These are phyloP conservation scores for Paratrypauchen microcephalus DNA, from an alignment of 2,797 vertebrate genomes.

Conservation along the genomic window DNA sequence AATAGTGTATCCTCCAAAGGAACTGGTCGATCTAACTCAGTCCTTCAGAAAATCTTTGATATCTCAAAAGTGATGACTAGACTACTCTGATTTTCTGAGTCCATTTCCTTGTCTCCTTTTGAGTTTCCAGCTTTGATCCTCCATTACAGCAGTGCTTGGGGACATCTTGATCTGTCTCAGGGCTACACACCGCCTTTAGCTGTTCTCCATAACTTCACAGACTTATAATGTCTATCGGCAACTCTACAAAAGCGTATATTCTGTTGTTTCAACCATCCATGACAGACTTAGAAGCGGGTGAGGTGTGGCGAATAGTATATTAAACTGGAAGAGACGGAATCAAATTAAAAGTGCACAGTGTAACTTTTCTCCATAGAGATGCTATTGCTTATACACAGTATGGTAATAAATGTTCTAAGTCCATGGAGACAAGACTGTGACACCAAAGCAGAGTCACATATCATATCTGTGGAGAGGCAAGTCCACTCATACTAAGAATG, in stretches of 20 bases:
- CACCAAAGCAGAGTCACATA: no score
- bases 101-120: slow-evolving; percentile 12
- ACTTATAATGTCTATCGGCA: slow-evolving; percentile 20
- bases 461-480: no score
- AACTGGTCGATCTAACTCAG: background rate
- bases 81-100: background rate
- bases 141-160: slow-evolving; percentile 15
- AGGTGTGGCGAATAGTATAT: background rate
- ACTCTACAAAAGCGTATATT: background rate
- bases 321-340: background rate
- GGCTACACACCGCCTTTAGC: slow-evolving; percentile 16
- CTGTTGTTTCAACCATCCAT: background rate
- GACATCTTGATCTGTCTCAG: slow-evolving; percentile 19
- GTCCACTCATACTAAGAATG: no score
- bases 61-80: slow-evolving; percentile 11
- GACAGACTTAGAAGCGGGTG: background rate
- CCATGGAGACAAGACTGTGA: no score
- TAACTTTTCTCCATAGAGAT: no score
- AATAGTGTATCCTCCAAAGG: background rate
- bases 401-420: no score
- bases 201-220: slow-evolving; percentile 27
- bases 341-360: no score
- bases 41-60: slow-evolving; percentile 2
- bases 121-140: slow-evolving; percentile 21
- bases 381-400: background rate